A percentile compares a stretch with the other conserved stretches of the same genome.
Conservation (phyloP, 2,113 vertebrate species). For the Myotis yumanensis region DNA sequence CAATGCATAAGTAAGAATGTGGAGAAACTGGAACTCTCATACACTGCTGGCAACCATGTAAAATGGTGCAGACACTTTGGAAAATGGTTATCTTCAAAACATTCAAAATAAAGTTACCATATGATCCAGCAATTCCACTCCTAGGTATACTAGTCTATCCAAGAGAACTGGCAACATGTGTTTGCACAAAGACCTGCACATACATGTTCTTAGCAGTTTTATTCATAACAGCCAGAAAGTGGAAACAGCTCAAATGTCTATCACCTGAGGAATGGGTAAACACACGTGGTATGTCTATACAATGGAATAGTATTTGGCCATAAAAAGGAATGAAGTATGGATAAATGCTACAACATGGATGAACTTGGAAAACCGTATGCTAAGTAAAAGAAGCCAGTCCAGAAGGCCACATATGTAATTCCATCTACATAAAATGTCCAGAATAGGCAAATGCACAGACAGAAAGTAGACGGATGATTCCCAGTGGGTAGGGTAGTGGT, state of each 20-base stretch:
- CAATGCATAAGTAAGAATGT: not conserved
- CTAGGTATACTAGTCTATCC: not conserved
- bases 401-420: not conserved
- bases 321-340: not conserved
- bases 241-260: not conserved
- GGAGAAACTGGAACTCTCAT: not conserved
- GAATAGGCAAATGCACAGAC: not conserved
- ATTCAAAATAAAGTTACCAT: not conserved
- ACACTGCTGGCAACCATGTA: not conserved
- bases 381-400: not conserved
- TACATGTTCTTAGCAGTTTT: not conserved
- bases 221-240: not conserved
- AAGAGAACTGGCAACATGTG: not conserved
- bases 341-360: not conserved
- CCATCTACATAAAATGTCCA: not conserved
- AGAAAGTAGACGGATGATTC: not conserved
- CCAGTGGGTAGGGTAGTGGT: no score
- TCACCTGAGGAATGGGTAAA: not conserved
- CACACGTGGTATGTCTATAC: rapidly evolving
- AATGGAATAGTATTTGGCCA: not conserved
- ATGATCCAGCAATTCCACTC: not conserved
- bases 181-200: not conserved
- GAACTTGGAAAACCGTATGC: not conserved
- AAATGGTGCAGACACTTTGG: not conserved
- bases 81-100: not conserved